Percentiles rank a stretch among this genome's conserved stretches.
Conservation (phyloP, 2,888 invertebrate species). For the Cataglyphis cursor region DNA sequence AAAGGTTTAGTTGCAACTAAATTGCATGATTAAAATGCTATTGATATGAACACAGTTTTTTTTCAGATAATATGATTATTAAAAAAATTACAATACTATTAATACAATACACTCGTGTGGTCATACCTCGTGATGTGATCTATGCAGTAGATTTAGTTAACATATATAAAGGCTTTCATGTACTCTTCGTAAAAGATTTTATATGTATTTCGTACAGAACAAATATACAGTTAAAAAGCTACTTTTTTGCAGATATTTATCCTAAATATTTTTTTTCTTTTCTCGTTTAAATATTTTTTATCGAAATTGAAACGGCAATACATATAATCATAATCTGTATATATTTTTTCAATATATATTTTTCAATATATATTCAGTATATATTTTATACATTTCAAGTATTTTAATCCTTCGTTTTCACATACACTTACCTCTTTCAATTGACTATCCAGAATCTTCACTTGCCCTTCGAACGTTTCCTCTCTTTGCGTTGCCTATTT, state of each 20-base stretch:
- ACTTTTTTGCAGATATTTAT: not conserved
- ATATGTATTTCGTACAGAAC: not conserved
- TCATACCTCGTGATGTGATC: slow-evolving; percentile 63
- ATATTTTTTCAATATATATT: not conserved
- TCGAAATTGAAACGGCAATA: not conserved
- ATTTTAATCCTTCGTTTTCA: not conserved
- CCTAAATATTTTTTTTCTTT: slow-evolving; percentile 4
- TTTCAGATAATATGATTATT: not conserved
- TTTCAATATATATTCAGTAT: too few relatives aligned
- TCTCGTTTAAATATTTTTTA: slow-evolving; percentile 1
- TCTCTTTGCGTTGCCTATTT: slow-evolving; percentile 97
- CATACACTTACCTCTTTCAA: slow-evolving; percentile 95
- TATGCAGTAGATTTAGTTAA: slow-evolving; percentile 10
- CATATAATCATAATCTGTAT: not conserved
- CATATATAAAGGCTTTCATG: not conserved
- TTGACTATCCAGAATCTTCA: slow-evolving; percentile 95
- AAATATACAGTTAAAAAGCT: not conserved
- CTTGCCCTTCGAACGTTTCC: slow-evolving; percentile 96
- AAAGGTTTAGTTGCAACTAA: slow-evolving; percentile 33
- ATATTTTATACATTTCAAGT: not conserved
- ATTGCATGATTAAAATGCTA: slow-evolving; percentile 37
- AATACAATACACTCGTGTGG: slow-evolving; percentile 33
- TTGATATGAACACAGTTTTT: slow-evolving; percentile 34
- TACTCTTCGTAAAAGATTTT: not conserved
- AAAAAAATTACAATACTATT: slow-evolving; percentile 12